These are phyloP conservation scores for Lepidocyrtinus sp. DNA, from an alignment of 2,888 invertebrate species.

Conservation along the genomic window DNA sequence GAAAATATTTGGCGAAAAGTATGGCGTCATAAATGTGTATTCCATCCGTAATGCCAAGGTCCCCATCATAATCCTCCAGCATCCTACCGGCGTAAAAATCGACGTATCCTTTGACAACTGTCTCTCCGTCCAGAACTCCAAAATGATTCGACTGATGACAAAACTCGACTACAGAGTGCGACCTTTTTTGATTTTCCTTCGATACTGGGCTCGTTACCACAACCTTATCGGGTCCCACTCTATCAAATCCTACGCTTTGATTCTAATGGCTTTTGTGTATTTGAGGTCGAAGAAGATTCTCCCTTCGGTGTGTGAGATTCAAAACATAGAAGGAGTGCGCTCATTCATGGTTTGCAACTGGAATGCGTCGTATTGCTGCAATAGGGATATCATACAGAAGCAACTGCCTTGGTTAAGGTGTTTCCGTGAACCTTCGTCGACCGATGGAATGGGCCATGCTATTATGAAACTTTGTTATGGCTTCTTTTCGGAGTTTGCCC, in stretches of 20 bases:
- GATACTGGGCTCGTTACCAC: constrained; percentile 48
- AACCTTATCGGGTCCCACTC: constrained; percentile 37
- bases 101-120: constrained; percentile 48
- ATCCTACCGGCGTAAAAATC: constrained; percentile 35
- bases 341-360: constrained; percentile 35
- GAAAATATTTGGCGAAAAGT: constrained; percentile 12
- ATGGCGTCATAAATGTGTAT: constrained; percentile 11
- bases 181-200: constrained; percentile 31
- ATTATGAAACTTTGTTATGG: constrained; percentile 28
- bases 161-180: constrained; percentile 34
- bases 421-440: background rate
- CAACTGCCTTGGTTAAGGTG: constrained; percentile 23
- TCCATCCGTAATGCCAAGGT: constrained; percentile 22
- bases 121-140: constrained; percentile 45
- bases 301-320: constrained; percentile 44
- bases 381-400: constrained; percentile 16
- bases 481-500: constrained; percentile 33
- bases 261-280: constrained; percentile 35
- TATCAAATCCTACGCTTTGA: constrained; percentile 42
- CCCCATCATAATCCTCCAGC: constrained; percentile 31
- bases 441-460: constrained; percentile 29
- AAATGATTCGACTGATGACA: constrained; percentile 34
- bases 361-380: constrained; percentile 39
- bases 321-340: constrained; percentile 21
- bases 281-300: constrained; percentile 28